Percentiles rank a stretch among this genome's conserved stretches.
Evolutionary conservation across 2,113 vertebrate species (phyloP).

Genomic region (Nematolebias whitei): DNA sequence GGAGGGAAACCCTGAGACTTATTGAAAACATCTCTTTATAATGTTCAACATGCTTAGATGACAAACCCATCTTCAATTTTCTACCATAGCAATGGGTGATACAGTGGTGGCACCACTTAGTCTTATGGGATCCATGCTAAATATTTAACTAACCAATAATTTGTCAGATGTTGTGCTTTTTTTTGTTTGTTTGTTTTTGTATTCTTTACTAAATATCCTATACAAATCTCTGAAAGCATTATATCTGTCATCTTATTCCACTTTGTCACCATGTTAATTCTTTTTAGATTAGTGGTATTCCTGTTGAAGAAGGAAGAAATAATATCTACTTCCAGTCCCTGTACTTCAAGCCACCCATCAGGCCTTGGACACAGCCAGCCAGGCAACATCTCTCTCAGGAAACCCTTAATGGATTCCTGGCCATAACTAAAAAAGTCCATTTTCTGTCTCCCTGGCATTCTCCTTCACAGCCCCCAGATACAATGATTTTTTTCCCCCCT

Average conservation of each 20-base stretch:
- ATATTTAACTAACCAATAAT: neutral
- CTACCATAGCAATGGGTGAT: neutral
- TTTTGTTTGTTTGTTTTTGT: no score
- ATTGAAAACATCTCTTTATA: no score
- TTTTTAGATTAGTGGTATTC: conserved; percentile 2
- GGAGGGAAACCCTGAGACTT: no score
- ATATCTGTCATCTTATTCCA: neutral
- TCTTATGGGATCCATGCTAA: neutral
- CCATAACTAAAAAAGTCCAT: conserved; percentile 48
- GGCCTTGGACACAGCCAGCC: conserved; percentile 1
- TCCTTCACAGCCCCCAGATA: conserved; percentile 36
- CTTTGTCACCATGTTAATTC: neutral
- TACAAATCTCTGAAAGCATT: neutral
- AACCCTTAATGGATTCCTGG: conserved; percentile 64
- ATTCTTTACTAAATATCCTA: neutral
- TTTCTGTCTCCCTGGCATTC: conserved; percentile 41
- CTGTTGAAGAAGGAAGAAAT: neutral
- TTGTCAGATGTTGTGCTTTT: no score
- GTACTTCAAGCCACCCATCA: conserved; percentile 16
- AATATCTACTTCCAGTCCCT: conserved; percentile 6
- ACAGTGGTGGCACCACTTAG: neutral
- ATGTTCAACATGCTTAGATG: no score
- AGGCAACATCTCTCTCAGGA: conserved; percentile 19
- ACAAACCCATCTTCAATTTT: no score
- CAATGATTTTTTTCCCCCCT: conserved; percentile 26